Evolutionary conservation across 2,113 vertebrate genomes (phyloP), one percentile per base, ranked within the genome.

Genomic region (Bubalus kerabau): DNA sequence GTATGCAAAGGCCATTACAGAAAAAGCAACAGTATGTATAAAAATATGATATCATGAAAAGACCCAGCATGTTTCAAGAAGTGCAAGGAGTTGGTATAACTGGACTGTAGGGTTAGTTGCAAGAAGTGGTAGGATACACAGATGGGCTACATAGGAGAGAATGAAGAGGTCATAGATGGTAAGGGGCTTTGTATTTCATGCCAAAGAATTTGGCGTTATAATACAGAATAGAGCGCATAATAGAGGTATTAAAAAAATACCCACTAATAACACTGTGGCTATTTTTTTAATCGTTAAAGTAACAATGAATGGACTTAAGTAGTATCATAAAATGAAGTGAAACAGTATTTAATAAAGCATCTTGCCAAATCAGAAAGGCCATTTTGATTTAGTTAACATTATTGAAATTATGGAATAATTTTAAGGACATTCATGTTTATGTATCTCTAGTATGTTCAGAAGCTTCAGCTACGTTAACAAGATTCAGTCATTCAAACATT

Each of bases 401-500:
- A 92, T 94, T 98, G 94, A 10, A 90, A 96, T 84, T 86, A 59
- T 10, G 67, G 30, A 84, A 62, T 91, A 92, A 81, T 76, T 92
- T 94, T 97, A 94, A 93, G 40, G 32, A 90, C 90, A 54, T 52
- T 14, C 9, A 57, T 95, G 92, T 95, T 80, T 62, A 85, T 97
- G 76, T 97, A 60, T 96, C 30, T 97, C 32, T 94, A 54, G 6
- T 67, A 60, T 88, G 40, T 90, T 54, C 89, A 95, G 67, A 19
- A 97, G n/a, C 60, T 85, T 28, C 81, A 94, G 87, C 88, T 95
- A 87, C 36, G 21, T 96, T 96, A 97, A 91, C n/a, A 86, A 88
- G 76, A 88, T 93, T 91, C 85, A 97, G 81, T 91, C 64, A 94
- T 94, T 97, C 71, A 83, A 97, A 96, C 62, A 90, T 84, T 93